Conservation (phyloP, 2,888 invertebrate species). For the Melinaea menophilus region DNA sequence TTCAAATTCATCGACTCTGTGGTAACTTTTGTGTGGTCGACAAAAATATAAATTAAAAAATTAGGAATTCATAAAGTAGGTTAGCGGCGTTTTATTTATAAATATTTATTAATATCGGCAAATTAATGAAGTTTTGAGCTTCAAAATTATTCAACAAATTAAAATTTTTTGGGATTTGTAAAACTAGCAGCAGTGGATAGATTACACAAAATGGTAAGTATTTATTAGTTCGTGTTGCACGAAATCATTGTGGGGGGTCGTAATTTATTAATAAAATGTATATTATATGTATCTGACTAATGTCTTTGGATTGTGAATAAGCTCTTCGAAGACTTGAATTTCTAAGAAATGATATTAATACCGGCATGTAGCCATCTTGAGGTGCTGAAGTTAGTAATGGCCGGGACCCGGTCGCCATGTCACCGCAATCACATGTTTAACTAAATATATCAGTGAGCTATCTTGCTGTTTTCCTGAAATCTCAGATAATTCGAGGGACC, state of each 20-base stretch:
- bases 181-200: conserved; percentile 35
- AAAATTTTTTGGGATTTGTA: conserved; percentile 7
- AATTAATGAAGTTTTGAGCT: background rate
- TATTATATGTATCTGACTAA: too few relatives aligned
- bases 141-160: background rate
- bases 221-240: too few relatives aligned
- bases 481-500: conserved; percentile 5
- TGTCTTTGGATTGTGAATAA: too few relatives aligned
- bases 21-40: background rate
- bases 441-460: conserved; percentile 1
- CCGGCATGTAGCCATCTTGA: conserved; percentile 72
- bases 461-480: conserved; percentile 4
- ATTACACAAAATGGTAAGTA: conserved; percentile 41
- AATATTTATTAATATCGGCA: background rate
- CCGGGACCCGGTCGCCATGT: conserved; percentile 70
- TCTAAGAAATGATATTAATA: conserved; percentile 21
- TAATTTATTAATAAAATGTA: too few relatives aligned
- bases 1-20: background rate
- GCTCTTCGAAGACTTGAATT: background rate
- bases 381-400: conserved; percentile 43
- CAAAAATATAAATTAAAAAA: conserved; percentile 1
- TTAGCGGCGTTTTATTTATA: conserved; percentile 6
- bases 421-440: conserved; percentile 51
- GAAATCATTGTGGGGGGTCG: too few relatives aligned
- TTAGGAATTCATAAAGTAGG: conserved; percentile 1